These are phyloP conservation scores for Desmodus rotundus DNA, from an alignment of 2,113 vertebrate genomes.

Conservation along the genomic window DNA sequence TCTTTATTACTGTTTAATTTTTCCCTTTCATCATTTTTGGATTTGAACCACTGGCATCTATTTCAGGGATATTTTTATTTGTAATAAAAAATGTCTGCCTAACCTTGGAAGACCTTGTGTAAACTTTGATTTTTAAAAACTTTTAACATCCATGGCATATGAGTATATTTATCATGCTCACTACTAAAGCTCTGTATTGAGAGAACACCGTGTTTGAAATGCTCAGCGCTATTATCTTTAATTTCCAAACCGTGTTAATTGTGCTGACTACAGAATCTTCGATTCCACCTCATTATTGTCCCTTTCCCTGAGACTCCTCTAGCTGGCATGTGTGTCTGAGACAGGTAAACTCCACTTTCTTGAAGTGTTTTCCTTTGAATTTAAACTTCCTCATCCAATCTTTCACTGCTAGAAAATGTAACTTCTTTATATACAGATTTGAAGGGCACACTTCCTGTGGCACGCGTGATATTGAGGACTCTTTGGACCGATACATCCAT, in stretches of 20 bases:
- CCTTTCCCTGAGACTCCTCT: neutral
- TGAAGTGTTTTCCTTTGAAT: neutral
- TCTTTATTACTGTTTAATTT: slow-evolving; percentile 20
- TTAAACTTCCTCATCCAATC: neutral
- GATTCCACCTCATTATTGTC: neutral
- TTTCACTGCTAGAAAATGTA: neutral
- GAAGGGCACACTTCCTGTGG: neutral
- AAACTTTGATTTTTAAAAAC: neutral
- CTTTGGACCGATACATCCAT: neutral
- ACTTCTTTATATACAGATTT: neutral
- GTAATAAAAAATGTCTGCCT: neutral
- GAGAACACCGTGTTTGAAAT: neutral
- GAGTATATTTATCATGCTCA: neutral
- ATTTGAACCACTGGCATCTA: neutral
- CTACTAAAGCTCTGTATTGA: neutral
- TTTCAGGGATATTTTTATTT: neutral
- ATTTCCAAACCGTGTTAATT: neutral
- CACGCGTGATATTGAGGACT: neutral
- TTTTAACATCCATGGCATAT: neutral
- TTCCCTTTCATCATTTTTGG: neutral
- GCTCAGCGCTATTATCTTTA: neutral
- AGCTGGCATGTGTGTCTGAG: neutral
- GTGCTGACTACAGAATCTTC: neutral
- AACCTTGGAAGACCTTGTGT: neutral
- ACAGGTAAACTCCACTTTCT: neutral